These are phyloP conservation scores for Odontothrips loti DNA, from an alignment of 2,888 invertebrate genomes.

Conservation along the genomic window DNA sequence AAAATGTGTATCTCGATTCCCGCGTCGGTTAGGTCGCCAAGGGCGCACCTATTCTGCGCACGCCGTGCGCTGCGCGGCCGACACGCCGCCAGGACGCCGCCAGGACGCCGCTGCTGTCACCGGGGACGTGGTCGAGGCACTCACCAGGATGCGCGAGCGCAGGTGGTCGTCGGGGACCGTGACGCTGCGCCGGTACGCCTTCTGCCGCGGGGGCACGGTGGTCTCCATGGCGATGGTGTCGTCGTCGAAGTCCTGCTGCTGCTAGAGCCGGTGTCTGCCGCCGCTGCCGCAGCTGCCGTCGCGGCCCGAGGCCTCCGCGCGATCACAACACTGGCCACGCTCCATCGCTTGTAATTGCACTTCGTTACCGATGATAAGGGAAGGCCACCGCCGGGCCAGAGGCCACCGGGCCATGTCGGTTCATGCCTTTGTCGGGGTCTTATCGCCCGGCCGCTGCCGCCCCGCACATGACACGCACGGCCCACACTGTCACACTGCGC, in stretches of 20 bases:
- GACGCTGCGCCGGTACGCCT: constrained; percentile 17
- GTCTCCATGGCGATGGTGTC: constrained; percentile 8
- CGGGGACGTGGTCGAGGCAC: background rate
- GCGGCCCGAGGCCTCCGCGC: background rate
- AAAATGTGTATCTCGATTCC: too few relatives aligned
- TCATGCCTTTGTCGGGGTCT: too few relatives aligned
- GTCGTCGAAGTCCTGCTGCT: too few relatives aligned
- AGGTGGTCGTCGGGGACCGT: constrained; percentile 18
- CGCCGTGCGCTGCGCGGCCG: background rate
- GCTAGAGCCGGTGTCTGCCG: too few relatives aligned
- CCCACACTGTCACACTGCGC: background rate
- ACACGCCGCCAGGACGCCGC: background rate
- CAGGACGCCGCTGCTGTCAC: background rate
- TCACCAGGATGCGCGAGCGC: constrained; percentile 18
- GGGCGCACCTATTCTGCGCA: too few relatives aligned
- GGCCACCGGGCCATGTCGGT: too few relatives aligned
- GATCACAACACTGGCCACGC: background rate
- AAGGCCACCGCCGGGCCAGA: too few relatives aligned
- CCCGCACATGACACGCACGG: too few relatives aligned
- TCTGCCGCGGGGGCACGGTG: constrained; percentile 17
- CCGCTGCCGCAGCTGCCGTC: too few relatives aligned
- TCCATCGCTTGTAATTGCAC: constrained; percentile 13
- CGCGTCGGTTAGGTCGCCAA: too few relatives aligned
- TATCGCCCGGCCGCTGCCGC: background rate
- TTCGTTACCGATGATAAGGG: constrained; percentile 4